Conservation (phyloP, 1,140 invertebrate species). For the Mactra quadrangularis region DNA sequence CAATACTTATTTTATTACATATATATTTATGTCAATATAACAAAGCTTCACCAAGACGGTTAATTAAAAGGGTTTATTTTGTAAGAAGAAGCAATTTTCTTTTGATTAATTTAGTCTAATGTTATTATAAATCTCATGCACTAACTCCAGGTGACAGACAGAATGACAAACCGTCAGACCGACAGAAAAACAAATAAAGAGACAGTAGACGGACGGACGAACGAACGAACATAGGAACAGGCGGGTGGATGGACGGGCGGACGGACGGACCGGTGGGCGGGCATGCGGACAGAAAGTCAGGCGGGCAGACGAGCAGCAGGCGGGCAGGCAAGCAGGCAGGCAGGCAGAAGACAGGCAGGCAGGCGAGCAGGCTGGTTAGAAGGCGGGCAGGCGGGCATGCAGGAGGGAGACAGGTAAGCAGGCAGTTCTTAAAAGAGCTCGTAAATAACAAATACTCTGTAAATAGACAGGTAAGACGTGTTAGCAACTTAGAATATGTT, state of each 20-base stretch:
- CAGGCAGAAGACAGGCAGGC: slow-evolving; percentile 26
- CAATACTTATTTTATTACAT: too few relatives aligned
- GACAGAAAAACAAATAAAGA: background rate
- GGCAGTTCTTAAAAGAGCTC: too few relatives aligned
- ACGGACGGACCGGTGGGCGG: slow-evolving; percentile 9
- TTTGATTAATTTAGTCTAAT: too few relatives aligned
- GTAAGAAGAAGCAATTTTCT: too few relatives aligned
- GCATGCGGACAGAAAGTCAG: slow-evolving; percentile 3
- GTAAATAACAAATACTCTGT: too few relatives aligned
- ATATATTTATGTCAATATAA: too few relatives aligned
- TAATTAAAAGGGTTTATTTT: too few relatives aligned
- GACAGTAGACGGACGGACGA: background rate
- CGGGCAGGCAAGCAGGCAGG: background rate
- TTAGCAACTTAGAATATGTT: too few relatives aligned
- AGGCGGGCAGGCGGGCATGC: slow-evolving; percentile 14
- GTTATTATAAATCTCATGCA: too few relatives aligned
- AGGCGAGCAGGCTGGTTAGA: background rate
- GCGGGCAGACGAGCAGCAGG: slow-evolving; percentile 6
- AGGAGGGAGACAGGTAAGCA: slow-evolving; percentile 3
- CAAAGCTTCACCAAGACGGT: too few relatives aligned
- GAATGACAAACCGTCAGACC: slow-evolving; percentile 13
- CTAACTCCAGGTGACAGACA: too few relatives aligned
- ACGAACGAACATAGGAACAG: background rate
- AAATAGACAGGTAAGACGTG: too few relatives aligned
- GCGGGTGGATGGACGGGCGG: background rate